Evolutionary conservation across 1,140 invertebrate species (phyloP), one percentile per base, ranked within the genome.

Genomic region (Nephila pilipes): DNA sequence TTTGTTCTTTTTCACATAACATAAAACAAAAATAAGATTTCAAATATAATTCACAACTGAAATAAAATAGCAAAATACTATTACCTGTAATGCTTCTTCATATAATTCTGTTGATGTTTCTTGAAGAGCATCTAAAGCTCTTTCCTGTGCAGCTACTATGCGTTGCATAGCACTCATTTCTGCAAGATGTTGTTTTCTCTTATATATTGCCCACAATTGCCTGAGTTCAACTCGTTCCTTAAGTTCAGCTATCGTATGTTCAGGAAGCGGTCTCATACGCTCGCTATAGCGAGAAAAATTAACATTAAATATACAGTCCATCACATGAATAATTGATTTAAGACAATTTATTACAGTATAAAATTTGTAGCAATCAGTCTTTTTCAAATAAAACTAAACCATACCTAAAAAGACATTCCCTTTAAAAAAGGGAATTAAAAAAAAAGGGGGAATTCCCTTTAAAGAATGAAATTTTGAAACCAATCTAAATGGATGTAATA

Each of bases 71-170:
- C 58, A 60, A 79, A 16, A 25, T 22, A 5, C 0, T 25, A 38
- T 25, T 89, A 98, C 97, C 96, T 97, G 96, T 94, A 98, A 96
- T 20, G 98, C 98, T 95, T 97, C 97, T 95, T 97, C 96, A 95
- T 98, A 99, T 1, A 99, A 95, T 63, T 98, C 97, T 95, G 98
- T 97, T 0, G 98, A 98, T 94, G 97, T 97, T 55, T 96, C 95
- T 94, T 96, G 96, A 0, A 99, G 95, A 95, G 97, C 97, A 88
- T 97, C 96, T 1, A 99, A 95, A 10, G 98, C 98, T 94, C 96
- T 97, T 94, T 97, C 96, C 95, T 99, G 98, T 0, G 97, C 96
- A 85, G 95, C 95, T 25, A 97, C 94, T 3, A 98, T 96, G 32
- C 96, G 96, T 94, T 97, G 97, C 69, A 98, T 96, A 88, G 97